phyloP scores from a whole-genome alignment of 2,888 invertebrate species.

The Pogonocherus hispidulus region DNA sequence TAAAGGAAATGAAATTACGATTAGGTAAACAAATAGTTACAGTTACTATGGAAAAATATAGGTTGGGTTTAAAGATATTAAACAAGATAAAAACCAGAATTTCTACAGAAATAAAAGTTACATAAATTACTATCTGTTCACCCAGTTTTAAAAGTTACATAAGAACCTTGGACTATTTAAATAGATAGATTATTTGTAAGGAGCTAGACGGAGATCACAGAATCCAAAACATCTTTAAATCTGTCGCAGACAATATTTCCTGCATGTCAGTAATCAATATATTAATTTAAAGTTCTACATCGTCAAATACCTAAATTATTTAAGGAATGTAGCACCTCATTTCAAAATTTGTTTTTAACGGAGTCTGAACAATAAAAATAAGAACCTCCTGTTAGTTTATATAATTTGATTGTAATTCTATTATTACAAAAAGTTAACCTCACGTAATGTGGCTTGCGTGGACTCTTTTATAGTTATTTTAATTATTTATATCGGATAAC shows the following conservation, averaged over 20 bases:
- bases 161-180: not conserved
- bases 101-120: too few species aligned
- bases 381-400: not conserved
- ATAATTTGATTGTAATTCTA: not conserved
- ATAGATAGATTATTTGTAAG: not conserved
- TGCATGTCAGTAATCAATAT: not conserved
- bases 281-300: too few species aligned
- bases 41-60: too few species aligned
- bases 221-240: not conserved
- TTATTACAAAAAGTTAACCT: not conserved
- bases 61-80: too few species aligned
- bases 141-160: not conserved
- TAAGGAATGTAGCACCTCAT: too few species aligned
- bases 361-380: not conserved
- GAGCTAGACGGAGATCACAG: not conserved
- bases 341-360: not conserved
- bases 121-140: too few species aligned
- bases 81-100: too few species aligned
- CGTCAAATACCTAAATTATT: too few species aligned
- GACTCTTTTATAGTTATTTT: slow-evolving; percentile 1
- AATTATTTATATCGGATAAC: not conserved
- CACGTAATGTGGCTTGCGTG: not conserved
- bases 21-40: too few species aligned
- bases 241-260: not conserved
- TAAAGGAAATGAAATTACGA: too few species aligned